Evolutionary conservation across 2,797 vertebrate genomes (phyloP).

Genomic region (Cossypha caffra): DNA sequence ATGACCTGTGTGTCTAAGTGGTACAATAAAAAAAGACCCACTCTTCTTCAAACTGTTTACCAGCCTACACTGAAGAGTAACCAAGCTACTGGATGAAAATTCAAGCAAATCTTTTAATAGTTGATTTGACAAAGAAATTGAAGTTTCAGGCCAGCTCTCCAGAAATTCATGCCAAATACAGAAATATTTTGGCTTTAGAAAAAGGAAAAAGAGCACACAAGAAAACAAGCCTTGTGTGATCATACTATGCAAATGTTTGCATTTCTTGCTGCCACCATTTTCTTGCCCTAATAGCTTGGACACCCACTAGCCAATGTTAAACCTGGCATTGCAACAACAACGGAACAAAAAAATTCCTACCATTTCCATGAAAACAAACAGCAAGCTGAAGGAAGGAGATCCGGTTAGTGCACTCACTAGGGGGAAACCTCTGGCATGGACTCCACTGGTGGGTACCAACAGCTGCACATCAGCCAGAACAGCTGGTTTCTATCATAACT

Average conservation of each 20-base stretch:
- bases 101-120: neutral
- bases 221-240: neutral
- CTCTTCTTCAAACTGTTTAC: neutral
- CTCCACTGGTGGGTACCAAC: neutral
- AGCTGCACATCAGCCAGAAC: neutral
- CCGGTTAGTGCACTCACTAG: neutral
- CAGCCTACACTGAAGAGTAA: neutral
- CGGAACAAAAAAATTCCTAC: neutral
- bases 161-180: conserved; percentile 5
- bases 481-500: neutral
- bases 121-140: neutral
- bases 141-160: neutral
- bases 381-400: neutral
- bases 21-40: neutral
- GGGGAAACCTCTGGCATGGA: neutral
- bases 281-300: neutral
- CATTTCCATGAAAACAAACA: neutral
- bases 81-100: neutral
- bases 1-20: neutral
- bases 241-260: neutral
- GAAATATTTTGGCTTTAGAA: neutral
- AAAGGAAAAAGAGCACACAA: neutral
- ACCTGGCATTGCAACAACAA: neutral
- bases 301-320: neutral
- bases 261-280: neutral